phyloP scores from a whole-genome alignment of 92 coral and sea anemone species.

The Porites lobata region DNA sequence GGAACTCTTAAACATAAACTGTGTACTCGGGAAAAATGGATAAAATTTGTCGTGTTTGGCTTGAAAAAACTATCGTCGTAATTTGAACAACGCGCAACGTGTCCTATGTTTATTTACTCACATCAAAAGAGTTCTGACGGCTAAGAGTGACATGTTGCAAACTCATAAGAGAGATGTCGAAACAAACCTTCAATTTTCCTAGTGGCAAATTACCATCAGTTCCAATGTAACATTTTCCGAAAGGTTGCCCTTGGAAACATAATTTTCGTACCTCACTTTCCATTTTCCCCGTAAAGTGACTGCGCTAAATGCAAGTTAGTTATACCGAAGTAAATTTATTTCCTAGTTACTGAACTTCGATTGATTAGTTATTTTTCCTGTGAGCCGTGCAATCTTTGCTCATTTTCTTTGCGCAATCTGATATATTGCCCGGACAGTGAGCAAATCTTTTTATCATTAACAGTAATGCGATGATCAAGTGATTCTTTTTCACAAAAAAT shows the following conservation, averaged over 20 bases:
- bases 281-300: not conserved
- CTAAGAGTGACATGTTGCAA: conserved; percentile 33
- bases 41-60: not conserved
- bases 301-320: not conserved
- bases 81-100: conserved; percentile 17
- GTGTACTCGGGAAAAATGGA: conserved; percentile 20
- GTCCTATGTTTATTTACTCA: conserved; percentile 42
- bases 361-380: not conserved
- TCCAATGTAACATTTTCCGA: conserved; percentile 17
- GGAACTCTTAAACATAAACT: conserved; percentile 10
- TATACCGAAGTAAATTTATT: not conserved
- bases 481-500: not conserved
- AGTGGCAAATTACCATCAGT: conserved; percentile 14
- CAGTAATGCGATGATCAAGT: not conserved
- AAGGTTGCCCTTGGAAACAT: conserved; percentile 48
- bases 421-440: not conserved
- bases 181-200: conserved; percentile 36
- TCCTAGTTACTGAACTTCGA: not conserved
- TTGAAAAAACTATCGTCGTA: not conserved
- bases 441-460: conserved; percentile 15
- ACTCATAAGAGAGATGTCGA: conserved; percentile 23
- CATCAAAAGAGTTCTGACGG: conserved; percentile 24
- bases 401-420: not conserved
- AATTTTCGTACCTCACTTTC: not conserved
- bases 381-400: not conserved